Conservation (phyloP, 2,888 invertebrate genomes). For the Arctia plantaginis region DNA sequence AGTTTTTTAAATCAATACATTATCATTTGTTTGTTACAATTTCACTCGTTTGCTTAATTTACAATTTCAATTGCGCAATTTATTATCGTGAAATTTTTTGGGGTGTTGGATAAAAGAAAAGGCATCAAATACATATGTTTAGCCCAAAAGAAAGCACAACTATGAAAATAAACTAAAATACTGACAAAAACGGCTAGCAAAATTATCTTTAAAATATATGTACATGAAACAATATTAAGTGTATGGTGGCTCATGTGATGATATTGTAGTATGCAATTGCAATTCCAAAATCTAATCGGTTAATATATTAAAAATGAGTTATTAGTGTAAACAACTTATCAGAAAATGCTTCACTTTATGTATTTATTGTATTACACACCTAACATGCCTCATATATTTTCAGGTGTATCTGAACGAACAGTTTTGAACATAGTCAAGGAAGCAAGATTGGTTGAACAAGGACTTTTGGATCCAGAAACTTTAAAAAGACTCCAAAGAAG, state of each 20-base stretch:
- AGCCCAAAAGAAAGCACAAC: neutral
- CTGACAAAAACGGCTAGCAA: neutral
- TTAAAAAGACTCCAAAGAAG: slow-evolving; percentile 79
- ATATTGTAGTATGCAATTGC: neutral
- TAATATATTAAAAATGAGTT: neutral
- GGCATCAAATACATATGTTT: no score
- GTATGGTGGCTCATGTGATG: neutral
- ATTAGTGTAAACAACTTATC: neutral
- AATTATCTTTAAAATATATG: no score
- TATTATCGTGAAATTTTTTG: neutral
- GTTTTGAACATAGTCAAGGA: slow-evolving; percentile 81
- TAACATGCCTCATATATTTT: neutral
- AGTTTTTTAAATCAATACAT: no score
- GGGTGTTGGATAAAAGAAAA: neutral
- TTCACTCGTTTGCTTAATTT: no score
- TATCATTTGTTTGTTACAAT: no score
- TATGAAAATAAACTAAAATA: neutral
- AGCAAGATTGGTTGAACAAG: slow-evolving; percentile 80
- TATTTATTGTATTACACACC: neutral
- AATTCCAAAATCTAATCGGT: neutral
- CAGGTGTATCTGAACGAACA: slow-evolving; percentile 81
- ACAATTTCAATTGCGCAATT: neutral
- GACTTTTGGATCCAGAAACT: slow-evolving; percentile 78
- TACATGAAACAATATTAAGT: neutral
- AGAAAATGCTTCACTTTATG: neutral